A percentile compares a stretch with the other conserved stretches of the same genome.
phyloP scores from a whole-genome alignment of 64 coral and sea anemone genomes.

The Acropora yongei region DNA sequence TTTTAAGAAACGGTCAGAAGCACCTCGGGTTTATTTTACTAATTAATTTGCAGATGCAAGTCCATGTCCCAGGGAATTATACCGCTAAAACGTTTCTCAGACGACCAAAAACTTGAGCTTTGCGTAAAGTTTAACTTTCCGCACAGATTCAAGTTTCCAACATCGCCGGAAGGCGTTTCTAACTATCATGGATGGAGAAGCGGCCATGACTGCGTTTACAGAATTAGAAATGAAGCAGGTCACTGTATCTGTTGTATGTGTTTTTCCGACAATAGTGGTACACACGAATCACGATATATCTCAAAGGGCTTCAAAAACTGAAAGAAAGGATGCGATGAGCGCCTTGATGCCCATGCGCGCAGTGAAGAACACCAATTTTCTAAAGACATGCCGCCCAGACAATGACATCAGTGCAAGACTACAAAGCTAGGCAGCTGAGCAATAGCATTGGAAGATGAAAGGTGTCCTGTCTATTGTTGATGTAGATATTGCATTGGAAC shows the following conservation, averaged over 20 bases:
- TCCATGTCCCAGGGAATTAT: constrained; percentile 47
- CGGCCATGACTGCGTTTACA: constrained; percentile 33
- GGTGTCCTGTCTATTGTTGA: constrained; percentile 58
- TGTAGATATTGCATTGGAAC: constrained; percentile 55
- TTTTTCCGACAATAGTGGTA: constrained; percentile 29
- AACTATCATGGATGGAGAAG: background rate
- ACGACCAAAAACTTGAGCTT: constrained; percentile 64
- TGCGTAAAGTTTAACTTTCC: constrained; percentile 19
- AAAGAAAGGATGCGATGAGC: constrained; percentile 48
- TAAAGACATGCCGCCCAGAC: constrained; percentile 53
- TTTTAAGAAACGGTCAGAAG: background rate
- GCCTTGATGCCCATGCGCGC: constrained; percentile 54
- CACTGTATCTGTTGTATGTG: constrained; percentile 54
- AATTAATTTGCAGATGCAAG: background rate
- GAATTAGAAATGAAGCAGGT: constrained; percentile 39
- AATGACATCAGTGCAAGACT: constrained; percentile 42
- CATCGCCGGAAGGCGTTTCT: constrained; percentile 60
- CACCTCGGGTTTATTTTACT: background rate
- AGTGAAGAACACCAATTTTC: constrained; percentile 64
- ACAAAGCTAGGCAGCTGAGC: constrained; percentile 18
- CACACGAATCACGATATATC: constrained; percentile 62
- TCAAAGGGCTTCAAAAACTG: constrained; percentile 62
- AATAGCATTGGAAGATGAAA: constrained; percentile 24
- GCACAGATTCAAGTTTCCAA: constrained; percentile 42
- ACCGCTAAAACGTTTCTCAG: constrained; percentile 53